Percentiles rank a stretch among this genome's conserved stretches.
Conservation (phyloP, 2,797 vertebrate genomes). For the Peromyscus eremicus region DNA sequence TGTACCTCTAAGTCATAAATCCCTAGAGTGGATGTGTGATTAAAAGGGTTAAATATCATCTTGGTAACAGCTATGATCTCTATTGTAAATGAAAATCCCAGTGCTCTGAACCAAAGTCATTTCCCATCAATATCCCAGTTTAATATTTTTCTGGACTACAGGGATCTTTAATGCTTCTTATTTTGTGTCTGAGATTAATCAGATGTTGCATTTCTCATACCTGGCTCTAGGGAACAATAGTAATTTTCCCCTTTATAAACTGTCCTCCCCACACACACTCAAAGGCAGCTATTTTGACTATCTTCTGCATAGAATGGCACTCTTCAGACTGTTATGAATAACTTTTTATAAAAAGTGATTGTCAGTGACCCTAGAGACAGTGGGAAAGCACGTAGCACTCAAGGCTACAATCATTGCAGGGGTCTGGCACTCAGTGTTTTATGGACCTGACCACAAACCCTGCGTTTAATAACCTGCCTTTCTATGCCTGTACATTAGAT, state of each 20-base stretch:
- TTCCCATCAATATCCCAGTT: constrained; percentile 36
- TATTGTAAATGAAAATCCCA: neutral
- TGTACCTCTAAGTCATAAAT: constrained; percentile 15
- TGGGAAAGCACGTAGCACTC: neutral
- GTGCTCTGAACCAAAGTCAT: constrained; percentile 51
- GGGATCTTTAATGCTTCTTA: constrained; percentile 72
- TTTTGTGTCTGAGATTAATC: constrained; percentile 75
- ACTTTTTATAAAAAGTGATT: constrained; percentile 48
- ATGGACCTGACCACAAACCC: constrained; percentile 42
- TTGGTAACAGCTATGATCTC: neutral
- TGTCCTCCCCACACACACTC: constrained; percentile 45
- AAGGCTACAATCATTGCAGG: neutral
- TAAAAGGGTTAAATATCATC: constrained; percentile 47
- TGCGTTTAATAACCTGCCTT: constrained; percentile 32
- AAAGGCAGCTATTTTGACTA: constrained; percentile 46
- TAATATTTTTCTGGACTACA: constrained; percentile 45
- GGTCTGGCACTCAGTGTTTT: neutral
- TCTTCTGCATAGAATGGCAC: neutral
- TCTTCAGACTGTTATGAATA: neutral
- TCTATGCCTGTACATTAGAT: neutral
- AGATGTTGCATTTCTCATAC: constrained; percentile 70
- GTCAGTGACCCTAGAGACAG: neutral
- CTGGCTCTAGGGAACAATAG: constrained; percentile 64
- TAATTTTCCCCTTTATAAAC: constrained; percentile 76
- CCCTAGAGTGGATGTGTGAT: neutral